Evolutionary conservation across 2,113 vertebrate species (phyloP), one percentile per base, ranked within the genome.

Genomic region (Corythaeola cristata): DNA sequence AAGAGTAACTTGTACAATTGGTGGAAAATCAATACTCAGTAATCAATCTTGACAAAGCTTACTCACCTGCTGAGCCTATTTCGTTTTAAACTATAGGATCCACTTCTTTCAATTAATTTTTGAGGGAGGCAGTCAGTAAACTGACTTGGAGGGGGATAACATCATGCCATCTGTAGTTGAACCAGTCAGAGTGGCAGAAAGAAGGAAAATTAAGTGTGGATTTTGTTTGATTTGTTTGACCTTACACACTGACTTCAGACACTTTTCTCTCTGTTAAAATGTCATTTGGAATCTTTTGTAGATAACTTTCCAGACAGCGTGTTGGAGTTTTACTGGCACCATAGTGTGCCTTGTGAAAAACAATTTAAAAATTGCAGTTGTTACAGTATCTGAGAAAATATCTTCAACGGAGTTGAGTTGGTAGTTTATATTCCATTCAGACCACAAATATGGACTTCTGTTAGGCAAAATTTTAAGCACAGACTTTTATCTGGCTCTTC

Each of bases 91-190:
- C 89, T 93, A 83, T 60, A 93, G 89, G 71, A 93, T 64, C 62
- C 55, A 77, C 84, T 95, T 85, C 55, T 91, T 97, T 79, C 95
- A 96, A 91, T 95, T 97, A 94, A 87, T 96, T 94, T 94, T 96
- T 82, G 82, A 91, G 73, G 55, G 73, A 96, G 56, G 11, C 45
- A 82, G 92, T 86, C 81, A 88, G 76, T 45, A 97, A 79, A 95
- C 75, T 66, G 67, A 44, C 72, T 95, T 91, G 58, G 55, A 92
- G 44, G 64, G 60, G 45, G 16, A 89, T 79, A 94, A 63, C 64
- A 81, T 95, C 66, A 55, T 90, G 73, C 32, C 39, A 11, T 88
- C 75, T 85, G 32, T 78, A 64, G 68, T 35, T 90, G 87, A 92
- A 95, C 50, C 69, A 91, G 63, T 82, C 71, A 75, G 67, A 74